Percentiles rank a stretch among this genome's conserved stretches.
These are phyloP conservation scores for Mellilla xanthometata DNA, from an alignment of 2,888 invertebrate genomes.

Conservation along the genomic window DNA sequence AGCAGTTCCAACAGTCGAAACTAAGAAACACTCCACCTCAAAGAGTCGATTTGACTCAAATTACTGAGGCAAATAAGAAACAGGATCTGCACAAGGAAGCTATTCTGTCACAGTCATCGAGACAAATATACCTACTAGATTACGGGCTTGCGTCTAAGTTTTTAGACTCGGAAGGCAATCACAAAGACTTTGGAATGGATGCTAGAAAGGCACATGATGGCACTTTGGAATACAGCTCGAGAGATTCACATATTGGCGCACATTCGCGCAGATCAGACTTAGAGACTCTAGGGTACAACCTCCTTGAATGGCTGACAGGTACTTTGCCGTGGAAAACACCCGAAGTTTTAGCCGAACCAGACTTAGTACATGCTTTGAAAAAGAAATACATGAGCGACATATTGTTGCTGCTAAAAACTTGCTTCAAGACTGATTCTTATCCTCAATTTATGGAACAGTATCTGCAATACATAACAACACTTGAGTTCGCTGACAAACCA, in stretches of 20 bases:
- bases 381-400: constrained; percentile 85
- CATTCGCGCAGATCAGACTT: constrained; percentile 94
- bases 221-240: constrained; percentile 97
- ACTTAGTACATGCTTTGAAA: constrained; percentile 86
- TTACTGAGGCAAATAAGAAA: constrained; percentile 22
- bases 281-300: constrained; percentile 96
- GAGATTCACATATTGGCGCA: constrained; percentile 97
- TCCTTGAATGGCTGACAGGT: constrained; percentile 96
- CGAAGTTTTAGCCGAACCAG: constrained; percentile 84
- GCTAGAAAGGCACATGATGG: constrained; percentile 97
- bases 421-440: constrained; percentile 84
- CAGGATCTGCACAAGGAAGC: constrained; percentile 62
- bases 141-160: constrained; percentile 96
- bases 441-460: constrained; percentile 87
- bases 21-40: constrained; percentile 10
- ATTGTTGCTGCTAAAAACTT: constrained; percentile 82
- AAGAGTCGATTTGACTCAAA: too few relatives aligned
- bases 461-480: constrained; percentile 86
- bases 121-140: constrained; percentile 92
- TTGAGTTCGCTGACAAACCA: constrained; percentile 89
- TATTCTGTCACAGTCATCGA: constrained; percentile 65
- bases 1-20: constrained; percentile 47
- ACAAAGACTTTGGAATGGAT: constrained; percentile 94
- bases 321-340: constrained; percentile 94
- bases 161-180: constrained; percentile 87